These are phyloP conservation scores for Amphiprion clarkii DNA, from an alignment of 2,797 vertebrate genomes.

Conservation along the genomic window DNA sequence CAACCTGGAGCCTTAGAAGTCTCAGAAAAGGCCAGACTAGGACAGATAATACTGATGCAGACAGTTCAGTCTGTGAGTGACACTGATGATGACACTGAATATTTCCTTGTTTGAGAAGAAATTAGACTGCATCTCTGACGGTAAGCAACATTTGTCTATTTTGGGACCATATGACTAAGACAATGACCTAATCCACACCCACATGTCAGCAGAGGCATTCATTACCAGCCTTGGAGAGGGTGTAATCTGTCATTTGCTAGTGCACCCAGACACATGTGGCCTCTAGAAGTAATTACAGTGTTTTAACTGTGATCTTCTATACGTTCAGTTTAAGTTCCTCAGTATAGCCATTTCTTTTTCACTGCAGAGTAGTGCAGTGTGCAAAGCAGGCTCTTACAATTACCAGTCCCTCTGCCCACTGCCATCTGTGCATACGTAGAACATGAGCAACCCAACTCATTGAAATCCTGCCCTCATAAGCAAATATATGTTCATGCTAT, in stretches of 20 bases:
- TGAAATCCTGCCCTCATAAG: constrained; percentile 42
- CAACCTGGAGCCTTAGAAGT: constrained; percentile 9
- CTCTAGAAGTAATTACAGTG: constrained; percentile 68
- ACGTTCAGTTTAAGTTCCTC: constrained; percentile 45
- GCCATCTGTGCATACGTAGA: constrained; percentile 70
- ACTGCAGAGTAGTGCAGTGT: constrained; percentile 38
- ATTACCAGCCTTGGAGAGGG: constrained; percentile 65
- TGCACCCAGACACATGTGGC: constrained; percentile 52
- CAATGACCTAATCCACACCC: constrained; percentile 76
- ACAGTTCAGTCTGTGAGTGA: not conserved
- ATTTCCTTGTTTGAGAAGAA: constrained; percentile 47
- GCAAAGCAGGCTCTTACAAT: constrained; percentile 59
- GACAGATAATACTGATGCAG: constrained; percentile 11
- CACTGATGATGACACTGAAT: constrained; percentile 5
- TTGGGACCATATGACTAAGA: constrained; percentile 70
- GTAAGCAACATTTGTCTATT: constrained; percentile 70
- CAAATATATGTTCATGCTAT: constrained; percentile 53
- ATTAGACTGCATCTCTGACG: constrained; percentile 39
- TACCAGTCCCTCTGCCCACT: constrained; percentile 73
- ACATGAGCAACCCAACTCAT: constrained; percentile 42
- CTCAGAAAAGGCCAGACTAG: constrained; percentile 15
- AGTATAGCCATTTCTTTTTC: not conserved
- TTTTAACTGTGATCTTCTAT: constrained; percentile 63
- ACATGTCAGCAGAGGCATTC: constrained; percentile 73
- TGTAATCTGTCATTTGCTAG: constrained; percentile 67